Percentiles rank a stretch among this genome's conserved stretches.
phyloP scores from a whole-genome alignment of 2,113 vertebrate genomes.

The Melierax canorus region DNA sequence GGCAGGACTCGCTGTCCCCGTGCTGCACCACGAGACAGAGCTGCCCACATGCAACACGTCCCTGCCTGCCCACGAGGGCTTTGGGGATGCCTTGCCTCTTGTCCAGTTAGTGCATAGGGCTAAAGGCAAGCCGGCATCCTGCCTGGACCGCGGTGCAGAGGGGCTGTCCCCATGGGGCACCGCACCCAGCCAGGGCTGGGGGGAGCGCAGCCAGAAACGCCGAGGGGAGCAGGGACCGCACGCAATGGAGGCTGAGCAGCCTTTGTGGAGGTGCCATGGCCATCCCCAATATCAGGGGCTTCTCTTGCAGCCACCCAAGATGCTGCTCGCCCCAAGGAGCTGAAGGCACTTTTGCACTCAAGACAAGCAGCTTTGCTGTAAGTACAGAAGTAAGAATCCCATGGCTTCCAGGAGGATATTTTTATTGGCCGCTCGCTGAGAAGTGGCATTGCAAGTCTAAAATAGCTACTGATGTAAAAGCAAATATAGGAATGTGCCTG shows the following conservation, averaged over 20 bases:
- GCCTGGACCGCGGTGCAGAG: accelerated
- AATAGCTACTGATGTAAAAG: constrained; percentile 34
- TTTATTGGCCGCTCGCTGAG: background rate
- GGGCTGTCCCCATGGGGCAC: background rate
- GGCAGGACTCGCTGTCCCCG: accelerated
- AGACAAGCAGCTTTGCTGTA: background rate
- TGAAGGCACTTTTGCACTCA: background rate
- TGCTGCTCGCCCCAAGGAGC: background rate
- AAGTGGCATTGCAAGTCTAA: background rate
- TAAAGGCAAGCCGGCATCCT: too few relatives aligned
- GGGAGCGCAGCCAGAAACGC: accelerated
- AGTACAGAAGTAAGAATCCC: background rate
- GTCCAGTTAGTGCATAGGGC: accelerated
- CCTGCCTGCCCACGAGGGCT: accelerated
- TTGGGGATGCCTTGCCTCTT: background rate
- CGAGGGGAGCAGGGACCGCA: accelerated
- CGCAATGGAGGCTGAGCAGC: accelerated
- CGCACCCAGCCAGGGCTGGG: accelerated
- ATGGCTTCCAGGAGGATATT: background rate
- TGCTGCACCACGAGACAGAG: background rate
- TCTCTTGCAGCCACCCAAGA: accelerated
- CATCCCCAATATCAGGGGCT: accelerated
- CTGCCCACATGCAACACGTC: accelerated
- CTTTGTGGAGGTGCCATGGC: accelerated
- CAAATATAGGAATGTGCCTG: background rate